Base-by-base conservation (phyloP, 2,888 invertebrate genomes). In the Thalpophila matura region DNA sequence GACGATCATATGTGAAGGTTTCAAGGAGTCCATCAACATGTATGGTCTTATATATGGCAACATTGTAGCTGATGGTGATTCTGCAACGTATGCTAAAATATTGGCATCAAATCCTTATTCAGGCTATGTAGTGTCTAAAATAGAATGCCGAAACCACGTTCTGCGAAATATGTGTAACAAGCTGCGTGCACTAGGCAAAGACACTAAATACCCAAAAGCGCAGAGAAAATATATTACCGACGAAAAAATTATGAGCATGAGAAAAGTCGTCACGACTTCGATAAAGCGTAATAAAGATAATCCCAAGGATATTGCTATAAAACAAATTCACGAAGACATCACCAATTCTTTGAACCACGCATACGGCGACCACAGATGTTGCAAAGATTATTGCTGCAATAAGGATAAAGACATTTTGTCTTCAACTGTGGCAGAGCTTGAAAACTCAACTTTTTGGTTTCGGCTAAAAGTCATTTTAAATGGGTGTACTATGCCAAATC, bases 381-480 rank as follows among this genome's bases (percentile, higher is more conserved):
- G 49, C 49, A 33, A 49, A 24, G 22, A 24, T 49, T 35, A 35
- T 22, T 24, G 49, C 3, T 49, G 33, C 9, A 47, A 5, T 5
- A 31, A 47, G 20, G 20, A 31, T n/a, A 47, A 47, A 22, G 20
- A 1, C 7, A 47, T 47, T 14, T 31, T 20, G 31, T 47, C 31
- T 31, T 47, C 31, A 31, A 47, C 46, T 31, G 20, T 47, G 31
- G 31, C 46, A 31, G 46, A 47, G 31, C 31, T 47, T 22, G 46
- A 47, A 47, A 20, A 47, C 3, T 47, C 20, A 10, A 31, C 20
- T 9, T 31, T 47, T 31, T 47, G 46, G 46, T 47, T 47, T 5
- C n/a, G 46, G n/a, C 31, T 46, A 20, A 46, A 46, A 46, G 31
- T 46, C 4, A 46, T 31, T 46, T 46, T n/a, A n/a, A n/a, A n/a